Evolutionary conservation across 2,113 vertebrate species (phyloP), one percentile per base, ranked within the genome.

Genomic region (Piaya cayana): DNA sequence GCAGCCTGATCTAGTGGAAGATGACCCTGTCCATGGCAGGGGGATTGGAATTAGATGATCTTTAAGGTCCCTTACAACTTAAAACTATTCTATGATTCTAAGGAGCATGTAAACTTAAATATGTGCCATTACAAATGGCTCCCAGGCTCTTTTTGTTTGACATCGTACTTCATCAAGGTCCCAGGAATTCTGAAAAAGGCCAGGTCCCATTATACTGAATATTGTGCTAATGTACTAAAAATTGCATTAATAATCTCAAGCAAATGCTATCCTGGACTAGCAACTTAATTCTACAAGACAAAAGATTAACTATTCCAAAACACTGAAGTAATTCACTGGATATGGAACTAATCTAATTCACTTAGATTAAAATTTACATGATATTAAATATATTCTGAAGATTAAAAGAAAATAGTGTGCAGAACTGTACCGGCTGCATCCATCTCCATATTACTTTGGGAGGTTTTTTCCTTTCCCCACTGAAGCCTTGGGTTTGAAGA

Each of bases 351-450:
- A 93, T 81, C 52, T 84, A 69, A 78, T 82, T 93, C 47, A 81
- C 56, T 93, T 74, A 90, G 29, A 86, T 74, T 60, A 78, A 64
- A 88, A 86, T 83, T 89, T 94, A 82, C 26, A 36, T 34, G 14
- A 32, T 65, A 93, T 62, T 93, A 91, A 91, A 94, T 76, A 82
- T 53, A 92, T 92, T 90, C 67, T 86, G 60, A 90, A 81, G 62
- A 72, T 42, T 53, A 90, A 25, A 87, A 90, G 55, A 49, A 94
- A 80, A 62, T 15, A 34, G 17, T 21, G n/a, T 86, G 69, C 55
- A 93, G 75, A 87, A 83, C 18, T 37, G 4, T 70, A 81, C 30
- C n/a, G 26, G 26, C 53, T 87, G 15, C 76, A 93, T 88, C 58
- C 53, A 87, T 76, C 56, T 85, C 87, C 11, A 59, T 69, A 58